phyloP scores from a whole-genome alignment of 2,797 vertebrate species.

The Loris lydekkerianus region DNA sequence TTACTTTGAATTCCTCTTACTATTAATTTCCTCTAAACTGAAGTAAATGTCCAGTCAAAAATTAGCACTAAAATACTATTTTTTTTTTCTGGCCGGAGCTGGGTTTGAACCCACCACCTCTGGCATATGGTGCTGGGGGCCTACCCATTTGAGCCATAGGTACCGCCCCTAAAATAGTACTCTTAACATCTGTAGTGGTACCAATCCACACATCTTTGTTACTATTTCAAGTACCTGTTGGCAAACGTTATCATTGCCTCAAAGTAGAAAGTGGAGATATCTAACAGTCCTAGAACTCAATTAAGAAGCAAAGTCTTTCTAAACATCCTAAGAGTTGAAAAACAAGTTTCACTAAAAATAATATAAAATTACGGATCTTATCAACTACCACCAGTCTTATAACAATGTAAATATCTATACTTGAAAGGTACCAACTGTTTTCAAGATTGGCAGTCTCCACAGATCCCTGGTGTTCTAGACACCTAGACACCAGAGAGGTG shows the following conservation, averaged over 20 bases:
- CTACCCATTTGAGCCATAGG: too few species aligned
- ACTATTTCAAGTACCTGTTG: background rate
- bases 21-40: conserved; percentile 40
- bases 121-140: too few species aligned
- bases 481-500: background rate
- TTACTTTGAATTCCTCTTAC: background rate
- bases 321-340: conserved; percentile 53
- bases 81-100: too few species aligned
- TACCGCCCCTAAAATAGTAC: background rate
- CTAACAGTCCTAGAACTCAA: background rate
- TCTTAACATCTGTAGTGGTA: background rate
- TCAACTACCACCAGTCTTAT: background rate
- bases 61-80: background rate
- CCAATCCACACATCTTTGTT: background rate
- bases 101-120: too few species aligned
- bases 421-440: conserved; percentile 42
- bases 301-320: background rate
- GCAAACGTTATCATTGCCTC: conserved; percentile 55
- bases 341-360: conserved; percentile 21
- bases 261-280: conserved; percentile 24
- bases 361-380: conserved; percentile 5
- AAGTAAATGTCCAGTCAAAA: conserved; percentile 33
- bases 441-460: background rate
- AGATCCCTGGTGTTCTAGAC: background rate
- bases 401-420: background rate